Evolutionary conservation across 2,888 invertebrate species (phyloP).

Genomic region (Drosophila quinaria): DNA sequence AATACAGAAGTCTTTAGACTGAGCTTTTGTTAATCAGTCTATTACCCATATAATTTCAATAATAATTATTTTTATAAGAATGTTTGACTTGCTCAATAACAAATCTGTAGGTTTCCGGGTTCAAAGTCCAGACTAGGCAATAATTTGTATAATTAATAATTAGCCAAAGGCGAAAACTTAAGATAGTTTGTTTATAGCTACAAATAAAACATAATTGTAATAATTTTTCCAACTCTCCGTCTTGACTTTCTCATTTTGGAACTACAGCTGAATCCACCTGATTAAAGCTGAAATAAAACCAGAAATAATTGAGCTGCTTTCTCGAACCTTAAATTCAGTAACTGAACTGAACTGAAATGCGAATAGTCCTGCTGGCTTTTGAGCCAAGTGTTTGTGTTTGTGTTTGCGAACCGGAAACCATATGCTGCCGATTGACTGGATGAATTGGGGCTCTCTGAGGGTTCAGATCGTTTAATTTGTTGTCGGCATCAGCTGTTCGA

Average conservation of each 20-base stretch:
- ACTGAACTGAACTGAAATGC: constrained; percentile 1
- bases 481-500: constrained; percentile 74
- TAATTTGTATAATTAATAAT: neutral
- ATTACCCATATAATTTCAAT: neutral
- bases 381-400: constrained; percentile 18
- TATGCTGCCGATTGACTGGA: constrained; percentile 57
- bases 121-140: neutral
- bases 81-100: neutral
- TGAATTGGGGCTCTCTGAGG: constrained; percentile 5
- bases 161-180: neutral
- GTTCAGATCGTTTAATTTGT: constrained; percentile 66
- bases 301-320: constrained; percentile 10
- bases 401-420: constrained; percentile 69
- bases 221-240: neutral
- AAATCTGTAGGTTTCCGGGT: too few relatives aligned
- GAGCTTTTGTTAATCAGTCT: too few relatives aligned
- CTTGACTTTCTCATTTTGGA: neutral
- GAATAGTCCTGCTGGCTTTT: constrained; percentile 19
- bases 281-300: neutral
- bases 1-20: too few relatives aligned
- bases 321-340: neutral
- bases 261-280: neutral
- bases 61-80: neutral
- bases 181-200: neutral
- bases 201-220: neutral